phyloP scores from a whole-genome alignment of 1,140 invertebrate genomes.

The Pemphigus obesinymphae region DNA sequence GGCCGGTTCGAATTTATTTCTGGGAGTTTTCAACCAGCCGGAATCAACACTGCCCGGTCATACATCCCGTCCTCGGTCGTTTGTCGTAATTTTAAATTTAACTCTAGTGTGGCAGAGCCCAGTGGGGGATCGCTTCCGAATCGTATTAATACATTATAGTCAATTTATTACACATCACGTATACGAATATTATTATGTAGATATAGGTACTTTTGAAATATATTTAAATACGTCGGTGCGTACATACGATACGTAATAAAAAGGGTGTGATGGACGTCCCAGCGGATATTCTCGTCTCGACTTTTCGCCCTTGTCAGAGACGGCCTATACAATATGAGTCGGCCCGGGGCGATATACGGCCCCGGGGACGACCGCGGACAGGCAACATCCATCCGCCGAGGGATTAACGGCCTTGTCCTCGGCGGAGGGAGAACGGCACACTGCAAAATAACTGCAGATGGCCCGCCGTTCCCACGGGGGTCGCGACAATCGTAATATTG shows the following conservation, averaged over 20 bases:
- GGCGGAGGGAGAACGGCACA: background rate
- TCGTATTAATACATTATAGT: too few relatives aligned
- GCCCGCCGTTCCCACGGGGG: conserved; percentile 30
- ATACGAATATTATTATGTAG: too few relatives aligned
- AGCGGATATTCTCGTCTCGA: conserved; percentile 4
- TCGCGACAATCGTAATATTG: background rate
- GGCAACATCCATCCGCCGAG: background rate
- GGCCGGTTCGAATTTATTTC: background rate
- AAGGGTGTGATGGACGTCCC: too few relatives aligned
- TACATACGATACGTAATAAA: too few relatives aligned
- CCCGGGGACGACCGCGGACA: background rate
- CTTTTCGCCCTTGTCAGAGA: conserved; percentile 17
- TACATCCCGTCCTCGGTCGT: too few relatives aligned
- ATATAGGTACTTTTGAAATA: too few relatives aligned
- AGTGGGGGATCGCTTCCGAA: too few relatives aligned
- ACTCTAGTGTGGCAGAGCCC: too few relatives aligned
- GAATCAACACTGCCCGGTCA: background rate
- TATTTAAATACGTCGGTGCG: too few relatives aligned
- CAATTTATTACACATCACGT: too few relatives aligned
- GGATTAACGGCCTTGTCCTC: conserved; percentile 20
- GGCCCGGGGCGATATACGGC: background rate
- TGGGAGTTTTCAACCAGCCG: background rate
- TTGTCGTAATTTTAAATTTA: too few relatives aligned
- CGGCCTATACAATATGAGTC: background rate
- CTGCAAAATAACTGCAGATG: conserved; percentile 25